Evolutionary conservation across 1,140 invertebrate species (phyloP).

Genomic region (Bursaphelenchus mucronatus): DNA sequence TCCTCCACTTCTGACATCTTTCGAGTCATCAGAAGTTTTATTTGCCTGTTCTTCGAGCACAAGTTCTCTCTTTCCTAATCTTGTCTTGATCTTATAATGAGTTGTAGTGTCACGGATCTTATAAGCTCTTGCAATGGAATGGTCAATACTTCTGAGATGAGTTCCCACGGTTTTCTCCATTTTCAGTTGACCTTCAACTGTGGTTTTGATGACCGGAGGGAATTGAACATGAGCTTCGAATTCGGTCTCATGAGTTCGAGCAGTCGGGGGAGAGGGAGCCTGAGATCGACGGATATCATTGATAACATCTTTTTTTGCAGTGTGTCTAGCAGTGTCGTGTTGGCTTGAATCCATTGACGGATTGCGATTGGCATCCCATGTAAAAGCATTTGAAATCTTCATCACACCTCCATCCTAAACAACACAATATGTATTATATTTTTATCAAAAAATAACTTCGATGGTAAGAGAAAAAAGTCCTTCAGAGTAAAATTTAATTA

Average conservation of each 20-base stretch:
- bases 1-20: constrained; percentile 14
- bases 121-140: constrained; percentile 44
- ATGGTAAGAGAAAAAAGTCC: not conserved
- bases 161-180: constrained; percentile 48
- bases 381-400: constrained; percentile 28
- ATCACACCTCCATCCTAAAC: constrained; percentile 31
- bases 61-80: constrained; percentile 38
- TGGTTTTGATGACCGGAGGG: constrained; percentile 44
- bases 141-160: constrained; percentile 33
- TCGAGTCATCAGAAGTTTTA: constrained; percentile 23
- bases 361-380: constrained; percentile 28
- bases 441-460: constrained; percentile 15
- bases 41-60: constrained; percentile 36
- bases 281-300: constrained; percentile 17
- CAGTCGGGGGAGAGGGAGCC: constrained; percentile 21
- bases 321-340: constrained; percentile 1
- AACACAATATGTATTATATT: not conserved
- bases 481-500: constrained; percentile 4
- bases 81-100: constrained; percentile 42
- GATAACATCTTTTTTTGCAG: constrained; percentile 8
- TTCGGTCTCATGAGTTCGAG: constrained; percentile 20
- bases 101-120: constrained; percentile 46
- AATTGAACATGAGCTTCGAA: constrained; percentile 19
- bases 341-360: not conserved
- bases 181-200: constrained; percentile 47